phyloP scores from a whole-genome alignment of 1,140 invertebrate species.

The Physella acuta region DNA sequence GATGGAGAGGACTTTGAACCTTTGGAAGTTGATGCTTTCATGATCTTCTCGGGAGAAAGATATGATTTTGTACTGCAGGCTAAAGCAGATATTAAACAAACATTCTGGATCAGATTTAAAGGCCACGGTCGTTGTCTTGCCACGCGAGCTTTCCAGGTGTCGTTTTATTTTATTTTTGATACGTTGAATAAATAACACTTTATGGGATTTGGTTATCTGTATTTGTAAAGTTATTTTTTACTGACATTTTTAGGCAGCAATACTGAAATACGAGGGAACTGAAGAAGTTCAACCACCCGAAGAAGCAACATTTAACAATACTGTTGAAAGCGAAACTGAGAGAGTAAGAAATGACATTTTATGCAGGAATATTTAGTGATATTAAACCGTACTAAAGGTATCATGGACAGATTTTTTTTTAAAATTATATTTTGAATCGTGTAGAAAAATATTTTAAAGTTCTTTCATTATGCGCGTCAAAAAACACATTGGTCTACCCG shows the following conservation, averaged over 20 bases:
- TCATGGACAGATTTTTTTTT: too few relatives aligned
- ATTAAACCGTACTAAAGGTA: too few relatives aligned
- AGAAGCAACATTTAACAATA: conserved; percentile 3
- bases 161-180: too few relatives aligned
- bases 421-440: too few relatives aligned
- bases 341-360: too few relatives aligned
- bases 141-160: background rate
- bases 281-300: background rate
- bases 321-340: background rate
- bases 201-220: too few relatives aligned
- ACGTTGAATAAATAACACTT: too few relatives aligned
- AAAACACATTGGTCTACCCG: too few relatives aligned
- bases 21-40: conserved; percentile 32
- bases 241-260: conserved; percentile 1
- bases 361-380: too few relatives aligned
- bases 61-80: conserved; percentile 79
- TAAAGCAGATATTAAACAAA: conserved; percentile 69
- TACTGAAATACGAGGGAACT: background rate
- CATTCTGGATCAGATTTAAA: conserved; percentile 81
- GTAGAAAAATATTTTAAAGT: too few relatives aligned
- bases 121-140: conserved; percentile 77
- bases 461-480: too few relatives aligned
- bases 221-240: background rate
- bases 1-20: conserved; percentile 36
- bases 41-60: conserved; percentile 38